Conservation (phyloP, 2,797 vertebrate genomes). For the Carduelis carduelis region DNA sequence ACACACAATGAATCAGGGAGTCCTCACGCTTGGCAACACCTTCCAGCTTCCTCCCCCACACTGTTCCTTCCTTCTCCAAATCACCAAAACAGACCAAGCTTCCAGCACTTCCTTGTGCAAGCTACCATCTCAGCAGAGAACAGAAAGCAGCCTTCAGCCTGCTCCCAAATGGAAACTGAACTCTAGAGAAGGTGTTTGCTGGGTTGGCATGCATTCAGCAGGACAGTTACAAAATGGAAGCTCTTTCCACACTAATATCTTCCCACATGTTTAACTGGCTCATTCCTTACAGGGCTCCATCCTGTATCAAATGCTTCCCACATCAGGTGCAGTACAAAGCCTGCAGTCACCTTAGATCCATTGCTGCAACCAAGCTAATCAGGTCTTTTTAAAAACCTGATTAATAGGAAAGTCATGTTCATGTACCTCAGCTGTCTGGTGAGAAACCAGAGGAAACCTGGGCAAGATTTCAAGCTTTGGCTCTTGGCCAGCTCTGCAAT, state of each 20-base stretch:
- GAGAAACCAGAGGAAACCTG: not conserved
- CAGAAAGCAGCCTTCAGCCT: not conserved
- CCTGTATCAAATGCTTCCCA: not conserved
- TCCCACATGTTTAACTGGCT: fast-evolving
- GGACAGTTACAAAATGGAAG: not conserved
- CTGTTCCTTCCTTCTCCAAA: not conserved
- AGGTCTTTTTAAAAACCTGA: not conserved
- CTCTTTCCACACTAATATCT: not conserved
- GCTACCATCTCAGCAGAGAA: not conserved
- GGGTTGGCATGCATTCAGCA: not conserved
- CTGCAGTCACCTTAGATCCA: not conserved
- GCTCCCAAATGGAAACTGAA: not conserved
- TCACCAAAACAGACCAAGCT: not conserved
- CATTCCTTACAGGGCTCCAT: not conserved
- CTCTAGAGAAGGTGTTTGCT: not conserved
- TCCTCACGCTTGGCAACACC: not conserved
- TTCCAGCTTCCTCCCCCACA: not conserved
- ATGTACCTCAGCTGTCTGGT: not conserved
- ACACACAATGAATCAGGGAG: not conserved
- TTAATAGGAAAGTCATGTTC: not conserved
- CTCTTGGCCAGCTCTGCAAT: not conserved
- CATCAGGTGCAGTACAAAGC: not conserved
- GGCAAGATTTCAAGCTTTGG: not conserved
- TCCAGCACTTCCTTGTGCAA: not conserved
- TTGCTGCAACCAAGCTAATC: not conserved